These are phyloP conservation scores for Platichthys flesus DNA, from an alignment of 2,113 vertebrate species.

Conservation along the genomic window DNA sequence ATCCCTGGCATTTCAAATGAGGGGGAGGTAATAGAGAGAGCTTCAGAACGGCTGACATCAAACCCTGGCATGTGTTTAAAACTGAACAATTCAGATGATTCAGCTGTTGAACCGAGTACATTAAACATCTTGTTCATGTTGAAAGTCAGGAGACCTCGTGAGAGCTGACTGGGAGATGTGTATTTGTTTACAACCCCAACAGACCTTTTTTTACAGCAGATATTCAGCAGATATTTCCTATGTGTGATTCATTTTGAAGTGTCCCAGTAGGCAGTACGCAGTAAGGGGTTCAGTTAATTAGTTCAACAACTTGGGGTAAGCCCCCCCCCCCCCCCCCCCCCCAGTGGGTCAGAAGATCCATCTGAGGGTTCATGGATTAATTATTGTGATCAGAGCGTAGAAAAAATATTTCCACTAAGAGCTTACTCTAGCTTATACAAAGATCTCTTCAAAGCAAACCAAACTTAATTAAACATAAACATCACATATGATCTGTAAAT, in stretches of 20 bases:
- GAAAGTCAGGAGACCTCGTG: constrained; percentile 6
- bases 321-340: too few relatives aligned
- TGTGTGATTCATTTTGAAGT: background rate
- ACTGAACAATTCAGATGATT: constrained; percentile 27
- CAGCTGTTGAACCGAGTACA: constrained; percentile 18
- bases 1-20: constrained; percentile 56
- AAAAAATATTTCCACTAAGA: background rate
- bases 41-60: constrained; percentile 34
- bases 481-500: constrained; percentile 7
- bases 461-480: background rate
- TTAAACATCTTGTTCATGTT: constrained; percentile 4
- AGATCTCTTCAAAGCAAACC: background rate
- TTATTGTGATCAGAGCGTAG: background rate
- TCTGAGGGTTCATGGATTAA: background rate
- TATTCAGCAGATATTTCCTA: background rate
- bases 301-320: background rate
- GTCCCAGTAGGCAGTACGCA: background rate
- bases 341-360: background rate
- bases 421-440: background rate
- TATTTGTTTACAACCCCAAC: constrained; percentile 26
- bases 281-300: background rate
- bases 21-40: constrained; percentile 43
- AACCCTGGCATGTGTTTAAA: constrained; percentile 32
- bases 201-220: constrained; percentile 11
- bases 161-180: constrained; percentile 8